These are phyloP conservation scores for Sylvietta virens DNA, from an alignment of 2,113 vertebrate genomes.

Conservation along the genomic window DNA sequence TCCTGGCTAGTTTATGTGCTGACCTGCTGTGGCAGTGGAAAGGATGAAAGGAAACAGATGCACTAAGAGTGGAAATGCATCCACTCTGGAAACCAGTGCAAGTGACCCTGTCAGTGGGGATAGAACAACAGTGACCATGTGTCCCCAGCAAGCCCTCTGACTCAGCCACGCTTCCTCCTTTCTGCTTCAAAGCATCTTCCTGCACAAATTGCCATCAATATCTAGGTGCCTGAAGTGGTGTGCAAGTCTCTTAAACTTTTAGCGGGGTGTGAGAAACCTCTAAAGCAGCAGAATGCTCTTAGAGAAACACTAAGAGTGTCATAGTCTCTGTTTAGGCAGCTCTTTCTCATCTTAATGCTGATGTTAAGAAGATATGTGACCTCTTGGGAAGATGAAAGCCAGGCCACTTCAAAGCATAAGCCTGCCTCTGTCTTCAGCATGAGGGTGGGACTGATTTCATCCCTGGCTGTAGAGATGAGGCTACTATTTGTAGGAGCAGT, in stretches of 20 bases:
- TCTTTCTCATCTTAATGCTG: neutral
- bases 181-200: neutral
- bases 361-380: neutral
- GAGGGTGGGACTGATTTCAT: neutral
- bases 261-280: neutral
- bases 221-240: neutral
- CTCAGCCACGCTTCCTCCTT: neutral
- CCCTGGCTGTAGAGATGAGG: neutral
- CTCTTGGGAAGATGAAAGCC: neutral
- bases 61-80: neutral
- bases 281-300: neutral
- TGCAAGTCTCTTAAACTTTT: neutral
- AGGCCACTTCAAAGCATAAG: neutral
- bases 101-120: neutral
- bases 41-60: conserved; percentile 40
- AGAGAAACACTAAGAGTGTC: neutral
- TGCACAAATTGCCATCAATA: neutral
- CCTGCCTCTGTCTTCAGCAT: neutral
- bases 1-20: neutral
- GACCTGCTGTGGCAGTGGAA: neutral
- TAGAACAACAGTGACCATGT: rapidly evolving
- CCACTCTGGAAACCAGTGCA: neutral
- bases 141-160: neutral
- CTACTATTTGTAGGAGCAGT: neutral
- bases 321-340: neutral